Evolutionary conservation across 2,113 vertebrate genomes (phyloP).

Genomic region (Syngnathus typhle): DNA sequence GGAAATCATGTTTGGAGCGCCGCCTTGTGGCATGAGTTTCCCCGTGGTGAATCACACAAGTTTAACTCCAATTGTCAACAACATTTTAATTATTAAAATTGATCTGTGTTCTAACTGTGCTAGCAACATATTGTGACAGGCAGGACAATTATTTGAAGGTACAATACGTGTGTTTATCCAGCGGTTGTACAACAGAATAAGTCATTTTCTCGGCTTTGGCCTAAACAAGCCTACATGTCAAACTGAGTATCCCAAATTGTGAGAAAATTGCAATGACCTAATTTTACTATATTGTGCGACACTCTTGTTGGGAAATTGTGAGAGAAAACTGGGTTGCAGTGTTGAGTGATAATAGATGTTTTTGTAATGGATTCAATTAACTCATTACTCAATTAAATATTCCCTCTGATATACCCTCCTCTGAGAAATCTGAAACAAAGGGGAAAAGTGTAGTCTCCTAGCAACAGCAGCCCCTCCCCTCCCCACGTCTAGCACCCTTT

Average conservation of each 20-base stretch:
- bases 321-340: too few relatives aligned
- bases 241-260: not conserved
- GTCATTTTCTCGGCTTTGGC: not conserved
- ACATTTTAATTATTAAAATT: not conserved
- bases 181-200: not conserved
- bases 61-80: not conserved
- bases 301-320: too few relatives aligned
- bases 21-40: conserved; percentile 51
- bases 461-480: conserved; percentile 59
- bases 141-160: not conserved
- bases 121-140: not conserved
- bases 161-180: not conserved
- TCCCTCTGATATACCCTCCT: not conserved
- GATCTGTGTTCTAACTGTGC: not conserved
- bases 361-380: not conserved
- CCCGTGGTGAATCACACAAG: not conserved
- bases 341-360: too few relatives aligned
- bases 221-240: too few relatives aligned
- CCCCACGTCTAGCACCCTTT: conserved; percentile 15
- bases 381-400: not conserved
- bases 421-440: conserved; percentile 37
- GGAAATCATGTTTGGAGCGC: conserved; percentile 32
- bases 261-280: not conserved
- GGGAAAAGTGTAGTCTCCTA: conserved; percentile 55
- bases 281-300: not conserved